Evolutionary conservation across 2,888 invertebrate species (phyloP), one percentile per base, ranked within the genome.

Genomic region (Leucophenga montana): DNA sequence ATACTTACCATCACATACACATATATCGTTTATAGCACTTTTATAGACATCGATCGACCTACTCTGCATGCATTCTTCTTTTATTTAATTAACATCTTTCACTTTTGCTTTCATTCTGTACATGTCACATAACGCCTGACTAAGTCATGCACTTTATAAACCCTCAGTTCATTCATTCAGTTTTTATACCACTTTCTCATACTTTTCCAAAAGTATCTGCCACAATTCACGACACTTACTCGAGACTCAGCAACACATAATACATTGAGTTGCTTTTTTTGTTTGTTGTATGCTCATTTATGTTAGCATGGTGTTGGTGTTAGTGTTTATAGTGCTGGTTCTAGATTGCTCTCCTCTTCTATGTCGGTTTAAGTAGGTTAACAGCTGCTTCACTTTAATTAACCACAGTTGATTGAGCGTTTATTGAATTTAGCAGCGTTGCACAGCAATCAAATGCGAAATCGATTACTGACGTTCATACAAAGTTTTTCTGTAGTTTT

Each of bases 381-480:
- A 64, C 62, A 64, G 62, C 62, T 64, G 62, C 62, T 64, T 64
- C 62, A 64, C 20, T 64, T 64, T 64, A 64, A 64, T 64, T 64
- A 64, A 64, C 62, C 62, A 64, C 62, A 64, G 62, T 64, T 64
- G 62, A 64, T 64, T 64, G 62, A 27, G 11, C 62, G 62, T 64
- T 64, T 64, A 64, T 64, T 64, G 62, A 64, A 64, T 64, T 64
- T 48, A 22, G 48, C 22, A 14, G 20, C n/a, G 14, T 22, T 22
- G 31, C 18, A 22, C 20, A 27, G 18, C 22, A 57, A 31, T n/a
- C 22, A n/a, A 57, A 31, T 9, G 50, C 16, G 18, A 50, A 50
- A 50, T 50, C 18, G 50, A 50, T 50, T n/a, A 50, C 50, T 50
- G 39, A 39, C 8, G 39, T 39, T 39, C 39, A 39, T 11, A 39